Base-by-base conservation (phyloP, 1,140 invertebrate species). In the Notospermus geniculatus region DNA sequence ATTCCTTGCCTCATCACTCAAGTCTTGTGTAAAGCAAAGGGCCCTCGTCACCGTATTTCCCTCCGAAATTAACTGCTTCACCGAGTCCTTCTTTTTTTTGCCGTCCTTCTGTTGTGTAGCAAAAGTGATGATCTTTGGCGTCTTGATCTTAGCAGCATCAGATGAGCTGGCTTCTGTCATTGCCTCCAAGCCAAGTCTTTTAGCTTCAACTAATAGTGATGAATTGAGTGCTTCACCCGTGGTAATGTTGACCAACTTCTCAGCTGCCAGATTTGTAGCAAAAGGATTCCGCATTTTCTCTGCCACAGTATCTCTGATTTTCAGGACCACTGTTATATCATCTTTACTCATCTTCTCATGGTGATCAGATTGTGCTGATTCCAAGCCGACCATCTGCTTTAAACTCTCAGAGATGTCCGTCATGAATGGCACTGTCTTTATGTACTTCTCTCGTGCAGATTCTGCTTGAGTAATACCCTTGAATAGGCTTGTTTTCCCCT, bases 401-500 rank as follows among this genome's bases (percentile, higher is more conserved):
- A 55, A 5, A 55, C 5, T 7, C 23, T 7, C 29, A 5, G 54
- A 55, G 4, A 55, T 23, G 7, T 5, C 5, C 4, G 54, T 32
- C 29, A 55, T 17, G 9, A 55, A 55, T 25, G 54, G 54, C 17
- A 30, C 7, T 7, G 54, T 19, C 19, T 30, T 27, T 4, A 55
- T 32, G 25, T 55, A 55, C 19, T 55, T 55, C 23, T 55, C 54
- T 7, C 27, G 54, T 7, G 54, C 19, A 25, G 27, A 5, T 30
- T 27, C 17, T 5, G 7, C 27, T n/a, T 27, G 23, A 7, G 54
- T 55, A 19, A 55, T 4, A 5, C 54, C 54, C 25, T 55, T 55
- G 23, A 55, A 28, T 23, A 55, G 54, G 19, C n/a, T 17, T 22
- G 23, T 55, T 19, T 55, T 55, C 4, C 54, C 54, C 23, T 55